Base-by-base conservation (phyloP, 2,113 vertebrate genomes). In the Lagenorhynchus albirostris region DNA sequence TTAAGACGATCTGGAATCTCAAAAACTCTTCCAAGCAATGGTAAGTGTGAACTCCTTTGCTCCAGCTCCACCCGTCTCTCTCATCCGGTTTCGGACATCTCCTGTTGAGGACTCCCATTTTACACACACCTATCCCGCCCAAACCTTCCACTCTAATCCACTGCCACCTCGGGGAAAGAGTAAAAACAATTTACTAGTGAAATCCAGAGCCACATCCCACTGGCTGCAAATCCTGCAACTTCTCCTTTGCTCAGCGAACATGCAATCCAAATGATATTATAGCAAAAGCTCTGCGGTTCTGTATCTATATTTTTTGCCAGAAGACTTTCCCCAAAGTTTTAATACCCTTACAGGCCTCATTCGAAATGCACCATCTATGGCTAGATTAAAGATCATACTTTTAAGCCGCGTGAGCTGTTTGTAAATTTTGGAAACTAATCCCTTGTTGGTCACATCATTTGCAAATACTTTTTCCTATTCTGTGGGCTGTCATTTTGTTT, bases 1-100 rank as follows among this genome's bases (percentile, higher is more conserved):
- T 84, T 68, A 89, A 95, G 47, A 94, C 77, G 15, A 94, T 90
- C 33, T 80, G 65, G 36, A 87, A 88, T 38, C 96, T 73, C 29
- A 73, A 77, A 88, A 77, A 33, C 13, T 53, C 71, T 84, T 81
- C 36, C 50, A 94, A 70, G n/a, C 38, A 91, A 85, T 21, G 33
- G 8, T 20, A 33, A 79, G 17, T 55, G 81, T 79, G 38, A 97
- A 63, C 13, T 50, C 1, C 15, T 23, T 94, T 81, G 90, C 76
- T 73, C 55, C 13, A 79, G 29, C 53, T 70, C 55, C 4, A 60
- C 8, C 47, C 26, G 33, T 5, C 9, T 63, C 9, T 81, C 15
- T 41, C 26, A 68, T 76, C 79, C 76, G 11, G 44, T 73, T 86
- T 92, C 25, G 47, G 62, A 53, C 29, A 77, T 79, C 29, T 44